phyloP scores from a whole-genome alignment of 30 jellyfish, hydroid and myxozoan species.

The Aurelia coerulea region DNA sequence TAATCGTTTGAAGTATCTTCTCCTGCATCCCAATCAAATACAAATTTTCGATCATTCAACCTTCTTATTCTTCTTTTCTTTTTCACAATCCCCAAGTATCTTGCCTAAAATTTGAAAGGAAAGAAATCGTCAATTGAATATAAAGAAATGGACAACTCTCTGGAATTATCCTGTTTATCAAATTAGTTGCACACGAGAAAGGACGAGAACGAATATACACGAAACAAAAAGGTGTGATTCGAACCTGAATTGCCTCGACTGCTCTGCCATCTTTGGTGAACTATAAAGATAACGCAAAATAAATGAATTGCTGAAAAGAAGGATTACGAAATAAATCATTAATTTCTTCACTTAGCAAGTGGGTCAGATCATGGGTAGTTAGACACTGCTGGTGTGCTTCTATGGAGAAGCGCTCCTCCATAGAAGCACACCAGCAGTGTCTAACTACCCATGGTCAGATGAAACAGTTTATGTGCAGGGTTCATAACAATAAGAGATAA shows the following conservation, averaged over 20 bases:
- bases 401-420: too few relatives aligned
- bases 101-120: slow-evolving; percentile 48
- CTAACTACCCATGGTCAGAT: too few relatives aligned
- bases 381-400: too few relatives aligned
- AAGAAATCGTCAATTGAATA: too few relatives aligned
- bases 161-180: neutral
- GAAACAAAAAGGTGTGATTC: neutral
- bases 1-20: slow-evolving; percentile 98
- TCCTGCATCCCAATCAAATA: slow-evolving; percentile 99
- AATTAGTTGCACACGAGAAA: neutral
- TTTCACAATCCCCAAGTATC: slow-evolving; percentile 92
- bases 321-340: neutral
- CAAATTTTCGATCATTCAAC: slow-evolving; percentile 94
- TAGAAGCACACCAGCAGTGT: too few relatives aligned
- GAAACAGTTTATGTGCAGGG: too few relatives aligned
- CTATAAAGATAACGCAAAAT: neutral
- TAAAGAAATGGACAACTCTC: too few relatives aligned
- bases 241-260: slow-evolving; percentile 53
- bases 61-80: slow-evolving; percentile 85
- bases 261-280: slow-evolving; percentile 43
- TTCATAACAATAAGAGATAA: too few relatives aligned
- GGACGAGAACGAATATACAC: neutral
- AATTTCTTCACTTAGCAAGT: too few relatives aligned
- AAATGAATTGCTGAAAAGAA: neutral
- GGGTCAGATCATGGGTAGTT: too few relatives aligned